Conservation (phyloP, 2,797 vertebrate species). For the Pangasius krempfi region DNA sequence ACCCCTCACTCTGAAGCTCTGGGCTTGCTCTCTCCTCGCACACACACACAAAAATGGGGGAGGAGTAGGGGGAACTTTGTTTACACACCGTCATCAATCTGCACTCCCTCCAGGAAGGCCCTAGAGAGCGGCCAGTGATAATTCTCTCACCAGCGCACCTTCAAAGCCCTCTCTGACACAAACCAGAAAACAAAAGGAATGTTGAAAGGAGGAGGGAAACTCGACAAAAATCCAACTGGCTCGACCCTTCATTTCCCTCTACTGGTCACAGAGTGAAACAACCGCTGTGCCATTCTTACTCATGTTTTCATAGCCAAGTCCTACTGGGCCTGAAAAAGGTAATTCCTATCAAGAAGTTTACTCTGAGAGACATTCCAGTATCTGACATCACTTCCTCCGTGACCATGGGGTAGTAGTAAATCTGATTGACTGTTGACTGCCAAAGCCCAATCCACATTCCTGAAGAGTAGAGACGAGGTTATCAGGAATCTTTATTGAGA, state of each 20-base stretch:
- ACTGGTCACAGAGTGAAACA: slow-evolving; percentile 62
- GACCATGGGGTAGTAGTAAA: slow-evolving; percentile 42
- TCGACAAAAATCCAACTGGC: slow-evolving; percentile 48
- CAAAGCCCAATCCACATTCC: slow-evolving; percentile 50
- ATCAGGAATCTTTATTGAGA: slow-evolving; percentile 52
- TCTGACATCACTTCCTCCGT: slow-evolving; percentile 47
- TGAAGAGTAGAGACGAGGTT: slow-evolving; percentile 43
- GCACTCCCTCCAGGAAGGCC: slow-evolving; percentile 65
- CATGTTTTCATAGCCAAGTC: background rate
- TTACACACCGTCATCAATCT: slow-evolving; percentile 74
- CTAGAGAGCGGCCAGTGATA: slow-evolving; percentile 71
- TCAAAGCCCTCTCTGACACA: slow-evolving; percentile 69
- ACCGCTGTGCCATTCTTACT: background rate
- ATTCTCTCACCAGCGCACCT: slow-evolving; percentile 71
- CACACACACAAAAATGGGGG: slow-evolving; percentile 30
- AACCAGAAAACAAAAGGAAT: slow-evolving; percentile 74
- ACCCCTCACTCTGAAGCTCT: slow-evolving; percentile 26
- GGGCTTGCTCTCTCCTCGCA: slow-evolving; percentile 6
- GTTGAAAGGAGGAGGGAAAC: slow-evolving; percentile 48
- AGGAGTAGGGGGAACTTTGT: slow-evolving; percentile 56
- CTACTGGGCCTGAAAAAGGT: background rate
- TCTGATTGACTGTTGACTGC: slow-evolving; percentile 45
- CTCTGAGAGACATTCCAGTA: background rate
- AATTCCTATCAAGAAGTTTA: slow-evolving; percentile 14
- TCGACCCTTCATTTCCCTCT: slow-evolving; percentile 79